Evolutionary conservation across 2,888 invertebrate species (phyloP).

Genomic region (Machimus rusticus): DNA sequence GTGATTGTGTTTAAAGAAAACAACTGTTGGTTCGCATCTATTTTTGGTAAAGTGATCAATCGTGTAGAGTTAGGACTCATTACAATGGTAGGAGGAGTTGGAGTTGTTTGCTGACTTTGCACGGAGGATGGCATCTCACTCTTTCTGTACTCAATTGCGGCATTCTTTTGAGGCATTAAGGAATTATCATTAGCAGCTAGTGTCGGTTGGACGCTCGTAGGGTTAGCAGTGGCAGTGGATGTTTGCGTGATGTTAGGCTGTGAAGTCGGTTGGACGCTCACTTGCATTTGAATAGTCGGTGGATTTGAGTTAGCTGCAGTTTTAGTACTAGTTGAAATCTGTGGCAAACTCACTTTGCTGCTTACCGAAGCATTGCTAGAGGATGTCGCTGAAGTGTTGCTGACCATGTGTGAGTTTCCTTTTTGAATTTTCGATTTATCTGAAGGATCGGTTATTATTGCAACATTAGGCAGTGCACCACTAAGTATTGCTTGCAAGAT

Average conservation of each 20-base stretch:
- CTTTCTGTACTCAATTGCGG: background rate
- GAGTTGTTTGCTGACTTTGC: slow-evolving; percentile 49
- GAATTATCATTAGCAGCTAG: background rate
- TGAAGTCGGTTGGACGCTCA: slow-evolving; percentile 41
- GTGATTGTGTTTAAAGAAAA: slow-evolving; percentile 62
- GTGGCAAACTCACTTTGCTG: slow-evolving; percentile 14
- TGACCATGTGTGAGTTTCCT: background rate
- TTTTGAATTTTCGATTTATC: background rate
- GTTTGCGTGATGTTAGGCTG: slow-evolving; percentile 45
- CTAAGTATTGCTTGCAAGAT: slow-evolving; percentile 62
- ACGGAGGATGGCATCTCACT: slow-evolving; percentile 4
- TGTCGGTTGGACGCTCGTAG: slow-evolving; percentile 12
- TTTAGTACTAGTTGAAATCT: background rate
- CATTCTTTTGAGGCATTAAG: slow-evolving; percentile 29
- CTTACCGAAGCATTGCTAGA: background rate
- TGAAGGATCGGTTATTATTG: slow-evolving; percentile 58
- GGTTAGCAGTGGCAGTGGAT: slow-evolving; percentile 44
- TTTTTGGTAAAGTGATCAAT: slow-evolving; percentile 60
- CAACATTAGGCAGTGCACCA: slow-evolving; percentile 62
- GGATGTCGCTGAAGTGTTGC: background rate
- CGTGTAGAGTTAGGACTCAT: slow-evolving; percentile 54
- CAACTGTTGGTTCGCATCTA: slow-evolving; percentile 61
- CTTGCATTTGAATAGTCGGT: slow-evolving; percentile 17
- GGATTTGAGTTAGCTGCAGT: background rate
- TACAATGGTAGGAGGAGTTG: slow-evolving; percentile 39